These are phyloP conservation scores for Biston betularia DNA, from an alignment of 2,888 invertebrate species.

Conservation along the genomic window DNA sequence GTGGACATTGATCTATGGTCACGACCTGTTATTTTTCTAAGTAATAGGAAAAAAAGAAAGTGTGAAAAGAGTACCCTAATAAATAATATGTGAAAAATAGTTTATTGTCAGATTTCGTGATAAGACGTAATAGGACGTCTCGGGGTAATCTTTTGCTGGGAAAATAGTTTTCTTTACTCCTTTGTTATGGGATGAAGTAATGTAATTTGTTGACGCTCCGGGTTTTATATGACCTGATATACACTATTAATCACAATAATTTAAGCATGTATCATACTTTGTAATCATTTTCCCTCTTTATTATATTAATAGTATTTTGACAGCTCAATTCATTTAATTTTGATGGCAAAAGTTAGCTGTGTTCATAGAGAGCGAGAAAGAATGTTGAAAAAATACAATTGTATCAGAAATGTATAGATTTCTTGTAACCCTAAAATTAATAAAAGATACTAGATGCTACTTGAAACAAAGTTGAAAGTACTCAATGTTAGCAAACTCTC, in stretches of 20 bases:
- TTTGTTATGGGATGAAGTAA: slow-evolving; percentile 69
- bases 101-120: slow-evolving; percentile 84
- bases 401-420: no score
- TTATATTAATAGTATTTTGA: slow-evolving; percentile 1
- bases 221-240: slow-evolving; percentile 36
- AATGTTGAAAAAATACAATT: no score
- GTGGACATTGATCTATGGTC: slow-evolving; percentile 72
- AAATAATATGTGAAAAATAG: slow-evolving; percentile 83
- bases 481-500: background rate
- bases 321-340: slow-evolving; percentile 1
- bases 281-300: slow-evolving; percentile 13
- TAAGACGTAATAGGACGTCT: slow-evolving; percentile 74
- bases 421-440: no score
- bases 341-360: background rate
- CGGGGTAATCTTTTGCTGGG: slow-evolving; percentile 67
- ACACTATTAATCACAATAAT: slow-evolving; percentile 43
- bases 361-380: background rate
- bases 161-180: slow-evolving; percentile 74
- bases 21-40: slow-evolving; percentile 76
- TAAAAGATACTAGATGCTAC: background rate
- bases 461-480: background rate
- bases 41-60: slow-evolving; percentile 71
- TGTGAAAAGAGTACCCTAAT: slow-evolving; percentile 69
- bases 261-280: slow-evolving; percentile 13
- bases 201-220: slow-evolving; percentile 50